Base-by-base conservation (phyloP, 64 coral and sea anemone genomes). In the Astreopora myriophthalma region DNA sequence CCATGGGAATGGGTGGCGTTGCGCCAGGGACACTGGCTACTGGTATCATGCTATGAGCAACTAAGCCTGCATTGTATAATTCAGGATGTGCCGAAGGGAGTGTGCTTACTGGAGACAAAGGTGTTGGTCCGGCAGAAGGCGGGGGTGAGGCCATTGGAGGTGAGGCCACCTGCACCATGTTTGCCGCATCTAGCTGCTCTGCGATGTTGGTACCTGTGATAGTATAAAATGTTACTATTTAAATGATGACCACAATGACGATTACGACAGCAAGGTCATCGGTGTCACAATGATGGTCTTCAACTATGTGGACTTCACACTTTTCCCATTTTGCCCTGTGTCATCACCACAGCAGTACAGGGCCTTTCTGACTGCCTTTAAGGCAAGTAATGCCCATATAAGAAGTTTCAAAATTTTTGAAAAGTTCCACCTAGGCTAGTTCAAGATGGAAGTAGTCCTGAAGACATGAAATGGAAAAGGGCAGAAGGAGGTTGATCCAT, bases 181-280 rank as follows among this genome's bases (percentile, higher is more conserved):
- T 85, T 39, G 95, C 92, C 69, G 95, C 87, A 87, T 97, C 95
- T 9, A 97, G 78, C 65, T 97, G 95, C 44, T 97, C 95, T 66
- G 91, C 90, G 48, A 97, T 94, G 33, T 97, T 97, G 13, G 95
- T 90, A 58, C 95, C 95, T 97, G n/a, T 70, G 39, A 92, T 30
- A 82, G 38, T 44, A 13, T 4, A 58, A 25, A 48, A 48, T 3
- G 39, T 48, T 26, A 3, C 16, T 37, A 14, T 36, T 62, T 52
- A 27, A 44, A 44, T 49, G 33, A 55, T 52, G 23, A 69, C 51
- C 17, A 65, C 22, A 40, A 67, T 17, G 49, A 76, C n/a, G 22
- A 20, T 24, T 55, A 14, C n/a, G 17, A 29, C 70, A 16, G 19
- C 23, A 88, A 2, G 5, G 69, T n/a, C n/a, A n/a, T n/a, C n/a